Percentiles rank a stretch among this genome's conserved stretches.
phyloP scores from a whole-genome alignment of 2,113 vertebrate species.

The Melierax canorus region DNA sequence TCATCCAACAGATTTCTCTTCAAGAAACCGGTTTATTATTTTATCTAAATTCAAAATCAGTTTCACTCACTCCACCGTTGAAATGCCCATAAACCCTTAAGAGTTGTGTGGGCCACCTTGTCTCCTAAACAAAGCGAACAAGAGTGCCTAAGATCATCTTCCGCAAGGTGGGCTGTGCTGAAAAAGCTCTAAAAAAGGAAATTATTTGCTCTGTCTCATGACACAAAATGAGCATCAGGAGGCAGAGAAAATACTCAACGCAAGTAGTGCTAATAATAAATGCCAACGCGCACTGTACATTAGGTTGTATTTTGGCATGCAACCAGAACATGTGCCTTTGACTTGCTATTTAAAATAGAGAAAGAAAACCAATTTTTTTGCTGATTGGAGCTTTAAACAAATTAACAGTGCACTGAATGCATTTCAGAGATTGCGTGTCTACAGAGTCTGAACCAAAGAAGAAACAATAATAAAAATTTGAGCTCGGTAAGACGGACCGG shows the following conservation, averaged over 20 bases:
- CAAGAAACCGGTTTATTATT: not conserved
- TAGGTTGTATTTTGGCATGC: not conserved
- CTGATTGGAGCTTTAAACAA: not conserved
- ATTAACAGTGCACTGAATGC: not conserved
- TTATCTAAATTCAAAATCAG: not conserved
- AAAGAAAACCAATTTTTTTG: not conserved
- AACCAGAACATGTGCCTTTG: not conserved
- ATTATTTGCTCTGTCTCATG: not conserved
- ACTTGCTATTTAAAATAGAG: not conserved
- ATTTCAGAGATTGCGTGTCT: not conserved
- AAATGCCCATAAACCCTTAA: not conserved
- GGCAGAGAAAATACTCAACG: not conserved
- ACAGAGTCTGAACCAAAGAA: not conserved
- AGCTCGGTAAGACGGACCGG: accelerated
- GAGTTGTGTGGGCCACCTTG: not conserved
- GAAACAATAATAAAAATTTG: not conserved
- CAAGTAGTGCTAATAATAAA: not conserved
- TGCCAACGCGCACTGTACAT: not conserved
- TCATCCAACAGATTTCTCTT: not conserved
- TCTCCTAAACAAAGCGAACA: not conserved
- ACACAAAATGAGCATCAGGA: not conserved
- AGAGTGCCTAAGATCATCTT: not conserved
- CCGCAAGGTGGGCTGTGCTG: not conserved
- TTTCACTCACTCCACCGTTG: not conserved
- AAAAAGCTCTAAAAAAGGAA: not conserved